phyloP scores from a whole-genome alignment of 2,113 vertebrate genomes.

The Elanus axillaris region DNA sequence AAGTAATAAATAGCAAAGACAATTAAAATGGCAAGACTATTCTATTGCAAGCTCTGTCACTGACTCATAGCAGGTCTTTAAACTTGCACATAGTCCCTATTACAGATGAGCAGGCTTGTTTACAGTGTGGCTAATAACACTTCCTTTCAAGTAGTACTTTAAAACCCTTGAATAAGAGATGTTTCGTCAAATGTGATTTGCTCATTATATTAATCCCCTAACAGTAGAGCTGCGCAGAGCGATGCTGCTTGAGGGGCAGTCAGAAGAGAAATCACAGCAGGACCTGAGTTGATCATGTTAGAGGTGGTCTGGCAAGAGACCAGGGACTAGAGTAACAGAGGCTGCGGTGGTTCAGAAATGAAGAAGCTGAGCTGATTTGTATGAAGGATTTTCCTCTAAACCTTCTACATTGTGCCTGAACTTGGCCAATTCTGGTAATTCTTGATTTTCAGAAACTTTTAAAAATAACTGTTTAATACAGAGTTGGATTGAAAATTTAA shows the following conservation, averaged over 20 bases:
- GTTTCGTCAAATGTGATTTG: constrained; percentile 12
- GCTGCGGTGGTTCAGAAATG: background rate
- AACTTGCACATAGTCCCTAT: background rate
- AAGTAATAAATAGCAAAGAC: background rate
- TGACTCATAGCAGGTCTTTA: background rate
- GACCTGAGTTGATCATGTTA: background rate
- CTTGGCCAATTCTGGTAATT: background rate
- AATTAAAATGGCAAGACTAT: background rate
- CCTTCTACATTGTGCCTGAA: background rate
- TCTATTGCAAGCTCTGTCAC: background rate
- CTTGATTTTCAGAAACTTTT: background rate
- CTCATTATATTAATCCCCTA: background rate
- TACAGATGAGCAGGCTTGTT: background rate
- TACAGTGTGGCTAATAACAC: background rate
- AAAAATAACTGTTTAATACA: background rate
- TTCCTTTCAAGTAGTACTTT: constrained; percentile 11
- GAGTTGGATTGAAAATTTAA: background rate
- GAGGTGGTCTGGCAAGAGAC: background rate
- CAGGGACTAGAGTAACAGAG: background rate
- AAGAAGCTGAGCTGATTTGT: background rate
- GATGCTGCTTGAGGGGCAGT: background rate
- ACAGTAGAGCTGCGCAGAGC: background rate
- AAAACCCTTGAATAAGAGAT: background rate
- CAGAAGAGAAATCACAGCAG: background rate
- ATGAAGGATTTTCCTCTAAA: background rate